These are phyloP conservation scores for Ectropis crepuscularia DNA, from an alignment of 2,888 invertebrate species.

Conservation along the genomic window DNA sequence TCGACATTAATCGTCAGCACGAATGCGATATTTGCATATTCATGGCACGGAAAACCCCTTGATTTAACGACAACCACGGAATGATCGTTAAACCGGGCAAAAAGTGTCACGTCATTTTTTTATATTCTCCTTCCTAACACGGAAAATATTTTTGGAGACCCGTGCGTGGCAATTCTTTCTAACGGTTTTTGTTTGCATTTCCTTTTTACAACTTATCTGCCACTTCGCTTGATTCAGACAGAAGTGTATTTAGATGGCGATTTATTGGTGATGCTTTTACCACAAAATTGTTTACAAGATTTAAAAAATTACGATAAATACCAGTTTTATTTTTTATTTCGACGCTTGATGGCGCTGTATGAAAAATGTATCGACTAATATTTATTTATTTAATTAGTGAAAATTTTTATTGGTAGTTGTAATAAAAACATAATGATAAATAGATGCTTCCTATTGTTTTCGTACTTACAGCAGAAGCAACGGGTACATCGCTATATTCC, in stretches of 20 bases:
- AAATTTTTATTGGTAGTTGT: too few species aligned
- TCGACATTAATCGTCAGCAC: conserved; percentile 63
- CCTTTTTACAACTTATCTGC: not conserved
- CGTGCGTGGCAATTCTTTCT: conserved; percentile 25
- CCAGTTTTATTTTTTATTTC: too few species aligned
- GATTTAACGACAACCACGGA: conserved; percentile 65
- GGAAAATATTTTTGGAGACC: conserved; percentile 49
- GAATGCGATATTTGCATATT: conserved; percentile 72
- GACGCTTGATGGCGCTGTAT: too few species aligned
- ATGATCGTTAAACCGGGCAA: conserved; percentile 64
- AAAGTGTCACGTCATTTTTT: conserved; percentile 65
- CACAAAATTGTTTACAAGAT: too few species aligned
- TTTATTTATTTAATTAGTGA: too few species aligned
- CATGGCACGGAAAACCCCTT: conserved; percentile 64
- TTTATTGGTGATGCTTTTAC: too few species aligned
- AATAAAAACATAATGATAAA: too few species aligned
- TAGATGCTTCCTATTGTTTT: not conserved
- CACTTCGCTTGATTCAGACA: too few species aligned
- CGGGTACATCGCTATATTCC: conserved; percentile 37
- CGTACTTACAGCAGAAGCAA: conserved; percentile 6
- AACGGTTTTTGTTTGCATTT: conserved; percentile 18
- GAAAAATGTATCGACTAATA: too few species aligned
- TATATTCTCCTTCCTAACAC: conserved; percentile 51
- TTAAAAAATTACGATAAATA: too few species aligned
- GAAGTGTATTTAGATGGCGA: too few species aligned